phyloP scores from a whole-genome alignment of 2,113 vertebrate species.

The Poecilia latipinna region DNA sequence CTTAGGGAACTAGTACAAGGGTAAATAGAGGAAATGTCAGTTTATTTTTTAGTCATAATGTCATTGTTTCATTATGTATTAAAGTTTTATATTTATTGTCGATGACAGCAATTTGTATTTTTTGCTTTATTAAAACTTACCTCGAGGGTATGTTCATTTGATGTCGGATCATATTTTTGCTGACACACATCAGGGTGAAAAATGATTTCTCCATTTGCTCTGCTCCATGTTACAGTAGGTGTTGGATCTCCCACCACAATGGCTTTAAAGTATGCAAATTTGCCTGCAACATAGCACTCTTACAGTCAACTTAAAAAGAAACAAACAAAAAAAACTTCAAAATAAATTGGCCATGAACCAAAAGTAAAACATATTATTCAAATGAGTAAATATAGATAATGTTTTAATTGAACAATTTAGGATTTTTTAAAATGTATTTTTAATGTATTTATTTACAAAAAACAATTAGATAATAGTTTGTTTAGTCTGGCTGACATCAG shows the following conservation, averaged over 20 bases:
- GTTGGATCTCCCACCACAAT: slow-evolving; percentile 83
- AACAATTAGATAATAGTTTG: not conserved
- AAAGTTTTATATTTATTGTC: not conserved
- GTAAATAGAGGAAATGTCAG: slow-evolving; percentile 10
- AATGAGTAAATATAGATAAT: not conserved
- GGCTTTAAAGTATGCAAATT: slow-evolving; percentile 85
- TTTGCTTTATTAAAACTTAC: slow-evolving; percentile 51
- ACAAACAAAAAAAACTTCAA: not conserved
- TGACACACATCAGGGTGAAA: slow-evolving; percentile 77
- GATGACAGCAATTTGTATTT: not conserved
- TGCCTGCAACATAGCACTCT: slow-evolving; percentile 76
- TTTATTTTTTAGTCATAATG: not conserved
- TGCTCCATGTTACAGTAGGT: slow-evolving; percentile 84
- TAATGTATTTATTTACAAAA: no score
- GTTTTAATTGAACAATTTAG: no score
- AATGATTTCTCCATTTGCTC: slow-evolving; percentile 75
- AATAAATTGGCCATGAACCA: no score
- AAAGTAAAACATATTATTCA: no score
- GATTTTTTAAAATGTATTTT: no score
- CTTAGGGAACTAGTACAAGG: slow-evolving; percentile 82
- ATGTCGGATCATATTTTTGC: slow-evolving; percentile 65
- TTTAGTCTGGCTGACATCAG: not conserved
- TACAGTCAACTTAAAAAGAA: no score
- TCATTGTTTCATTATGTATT: not conserved
- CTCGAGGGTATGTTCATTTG: slow-evolving; percentile 84